phyloP scores from a whole-genome alignment of 1,140 invertebrate species.

The Ostrea edulis region DNA sequence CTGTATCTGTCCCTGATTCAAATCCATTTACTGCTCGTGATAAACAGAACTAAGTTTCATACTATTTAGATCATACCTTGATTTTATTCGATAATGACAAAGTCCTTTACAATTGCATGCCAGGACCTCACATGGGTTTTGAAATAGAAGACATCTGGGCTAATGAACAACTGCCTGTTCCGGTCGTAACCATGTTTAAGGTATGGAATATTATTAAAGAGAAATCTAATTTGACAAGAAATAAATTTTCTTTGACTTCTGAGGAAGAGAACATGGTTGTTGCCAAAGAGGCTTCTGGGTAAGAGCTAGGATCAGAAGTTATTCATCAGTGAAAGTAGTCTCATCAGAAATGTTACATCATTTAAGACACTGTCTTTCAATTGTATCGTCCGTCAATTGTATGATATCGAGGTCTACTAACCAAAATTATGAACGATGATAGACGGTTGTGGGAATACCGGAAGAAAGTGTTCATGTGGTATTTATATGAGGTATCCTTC shows the following conservation, averaged over 20 bases:
- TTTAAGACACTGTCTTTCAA: background rate
- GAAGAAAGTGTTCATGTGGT: background rate
- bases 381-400: background rate
- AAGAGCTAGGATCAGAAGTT: background rate
- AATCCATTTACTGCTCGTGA: too few species aligned
- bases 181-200: background rate
- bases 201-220: background rate
- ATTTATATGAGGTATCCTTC: too few species aligned
- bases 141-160: background rate
- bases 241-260: slow-evolving; percentile 16
- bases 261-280: background rate
- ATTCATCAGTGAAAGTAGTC: background rate
- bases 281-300: background rate
- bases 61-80: too few species aligned
- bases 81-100: too few species aligned
- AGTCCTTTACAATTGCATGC: background rate
- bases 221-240: background rate
- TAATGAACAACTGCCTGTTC: background rate
- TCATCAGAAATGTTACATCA: background rate
- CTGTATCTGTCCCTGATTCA: too few species aligned
- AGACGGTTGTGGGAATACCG: background rate
- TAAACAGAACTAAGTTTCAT: too few species aligned
- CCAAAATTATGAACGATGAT: background rate
- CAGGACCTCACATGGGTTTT: background rate
- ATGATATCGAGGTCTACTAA: background rate